These are phyloP conservation scores for Panopea generosa DNA, from an alignment of 2,888 invertebrate species.

Conservation along the genomic window DNA sequence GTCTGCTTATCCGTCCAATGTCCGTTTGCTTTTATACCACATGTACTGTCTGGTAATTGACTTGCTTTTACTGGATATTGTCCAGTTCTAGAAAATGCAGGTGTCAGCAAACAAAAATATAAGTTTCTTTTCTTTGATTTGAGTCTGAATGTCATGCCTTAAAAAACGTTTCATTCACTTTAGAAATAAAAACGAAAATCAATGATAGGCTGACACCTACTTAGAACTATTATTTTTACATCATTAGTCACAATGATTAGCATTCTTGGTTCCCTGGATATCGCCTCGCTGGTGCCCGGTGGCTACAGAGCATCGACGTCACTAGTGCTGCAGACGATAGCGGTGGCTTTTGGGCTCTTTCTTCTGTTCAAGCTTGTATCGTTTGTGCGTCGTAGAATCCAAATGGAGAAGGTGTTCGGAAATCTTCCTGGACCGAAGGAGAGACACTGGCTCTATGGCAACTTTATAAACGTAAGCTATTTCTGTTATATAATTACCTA, in stretches of 20 bases:
- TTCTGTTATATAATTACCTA: background rate
- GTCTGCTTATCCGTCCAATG: no score
- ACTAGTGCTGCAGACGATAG: slow-evolving; percentile 46
- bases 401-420: slow-evolving; percentile 25
- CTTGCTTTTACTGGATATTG: no score
- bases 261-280: background rate
- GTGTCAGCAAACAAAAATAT: no score
- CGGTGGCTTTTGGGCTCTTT: slow-evolving; percentile 10
- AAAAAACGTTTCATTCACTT: no score
- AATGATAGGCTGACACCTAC: no score
- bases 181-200: no score
- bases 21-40: no score
- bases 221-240: no score
- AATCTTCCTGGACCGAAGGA: slow-evolving; percentile 40
- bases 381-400: slow-evolving; percentile 8
- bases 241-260: background rate
- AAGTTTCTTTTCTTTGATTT: no score
- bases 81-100: no score
- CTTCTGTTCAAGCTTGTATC: slow-evolving; percentile 24
- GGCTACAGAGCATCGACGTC: slow-evolving; percentile 28
- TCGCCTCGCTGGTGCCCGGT: slow-evolving; percentile 33
- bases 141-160: no score
- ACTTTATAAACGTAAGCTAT: slow-evolving; percentile 40
- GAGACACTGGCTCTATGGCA: slow-evolving; percentile 47
- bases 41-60: no score